phyloP scores from a whole-genome alignment of 2,797 vertebrate genomes.

The Phoxinus dragarum region DNA sequence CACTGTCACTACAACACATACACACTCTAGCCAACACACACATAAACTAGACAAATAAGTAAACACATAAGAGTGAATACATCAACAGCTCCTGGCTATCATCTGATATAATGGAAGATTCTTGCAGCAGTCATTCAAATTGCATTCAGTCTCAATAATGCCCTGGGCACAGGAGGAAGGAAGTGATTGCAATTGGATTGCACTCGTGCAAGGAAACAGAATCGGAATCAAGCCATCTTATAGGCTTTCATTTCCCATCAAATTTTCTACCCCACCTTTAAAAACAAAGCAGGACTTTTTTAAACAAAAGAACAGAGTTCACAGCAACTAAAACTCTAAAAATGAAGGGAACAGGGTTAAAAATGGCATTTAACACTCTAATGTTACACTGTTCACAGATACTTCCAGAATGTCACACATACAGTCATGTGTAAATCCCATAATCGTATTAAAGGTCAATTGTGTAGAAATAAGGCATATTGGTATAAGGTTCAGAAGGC shows the following conservation, averaged over 20 bases:
- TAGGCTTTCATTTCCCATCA: conserved; percentile 17
- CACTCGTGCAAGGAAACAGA: conserved; percentile 15
- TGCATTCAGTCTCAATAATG: conserved; percentile 37
- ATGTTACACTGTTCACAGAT: neutral
- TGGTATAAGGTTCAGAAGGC: neutral
- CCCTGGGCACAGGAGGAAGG: conserved; percentile 66
- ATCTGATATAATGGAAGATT: conserved; percentile 50
- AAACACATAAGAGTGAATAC: conserved; percentile 64
- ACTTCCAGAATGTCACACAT: neutral
- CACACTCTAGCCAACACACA: conserved; percentile 37
- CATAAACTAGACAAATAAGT: conserved; percentile 72
- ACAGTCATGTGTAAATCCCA: neutral
- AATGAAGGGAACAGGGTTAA: neutral
- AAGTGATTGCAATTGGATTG: conserved; percentile 48
- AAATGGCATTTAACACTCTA: neutral
- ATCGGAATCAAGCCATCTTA: conserved; percentile 33
- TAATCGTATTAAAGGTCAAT: neutral
- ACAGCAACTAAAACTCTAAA: neutral
- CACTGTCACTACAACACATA: conserved; percentile 60
- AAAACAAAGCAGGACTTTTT: neutral
- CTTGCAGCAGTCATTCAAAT: conserved; percentile 46
- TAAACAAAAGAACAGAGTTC: neutral
- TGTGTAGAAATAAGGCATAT: neutral
- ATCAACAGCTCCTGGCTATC: conserved; percentile 42
- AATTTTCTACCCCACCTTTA: conserved; percentile 1